Evolutionary conservation across 2,113 vertebrate genomes (phyloP).

Genomic region (Lepisosteus osseus): DNA sequence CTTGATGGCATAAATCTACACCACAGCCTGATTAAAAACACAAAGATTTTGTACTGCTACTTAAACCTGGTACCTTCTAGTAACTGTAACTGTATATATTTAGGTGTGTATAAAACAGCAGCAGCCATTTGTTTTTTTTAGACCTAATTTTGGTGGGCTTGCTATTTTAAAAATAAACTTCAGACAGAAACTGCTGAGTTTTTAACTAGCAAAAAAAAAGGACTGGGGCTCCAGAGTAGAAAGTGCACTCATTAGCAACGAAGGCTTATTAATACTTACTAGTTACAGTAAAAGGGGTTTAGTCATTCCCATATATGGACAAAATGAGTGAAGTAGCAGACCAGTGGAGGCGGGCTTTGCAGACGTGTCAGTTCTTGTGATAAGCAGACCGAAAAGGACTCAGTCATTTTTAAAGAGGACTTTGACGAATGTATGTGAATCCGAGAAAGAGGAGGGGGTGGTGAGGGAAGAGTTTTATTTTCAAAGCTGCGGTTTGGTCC

Average conservation of each 20-base stretch:
- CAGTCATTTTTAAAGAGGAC: constrained; percentile 14
- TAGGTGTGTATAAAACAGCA: no score
- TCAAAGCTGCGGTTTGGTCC: constrained; percentile 39
- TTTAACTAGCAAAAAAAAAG: neutral
- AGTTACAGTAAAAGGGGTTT: constrained; percentile 9
- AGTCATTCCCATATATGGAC: constrained; percentile 65
- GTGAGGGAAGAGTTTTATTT: neutral
- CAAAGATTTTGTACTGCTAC: no score
- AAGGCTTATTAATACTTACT: neutral
- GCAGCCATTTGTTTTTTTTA: no score
- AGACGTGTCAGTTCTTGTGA: constrained; percentile 26
- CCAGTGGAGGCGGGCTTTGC: constrained; percentile 32
- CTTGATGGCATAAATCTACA: no score
- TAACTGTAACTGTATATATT: no score
- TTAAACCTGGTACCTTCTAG: no score
- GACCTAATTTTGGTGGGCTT: neutral
- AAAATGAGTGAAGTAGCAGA: constrained; percentile 37
- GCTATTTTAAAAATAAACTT: neutral
- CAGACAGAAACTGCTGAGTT: neutral
- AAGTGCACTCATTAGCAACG: neutral
- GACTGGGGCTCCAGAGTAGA: neutral
- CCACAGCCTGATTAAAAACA: no score
- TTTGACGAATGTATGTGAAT: constrained; percentile 15
- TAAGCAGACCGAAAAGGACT: constrained; percentile 23
- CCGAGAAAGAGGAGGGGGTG: constrained; percentile 11